Evolutionary conservation across 2,113 vertebrate genomes (phyloP).

Genomic region (Phrynosoma blainvillii): DNA sequence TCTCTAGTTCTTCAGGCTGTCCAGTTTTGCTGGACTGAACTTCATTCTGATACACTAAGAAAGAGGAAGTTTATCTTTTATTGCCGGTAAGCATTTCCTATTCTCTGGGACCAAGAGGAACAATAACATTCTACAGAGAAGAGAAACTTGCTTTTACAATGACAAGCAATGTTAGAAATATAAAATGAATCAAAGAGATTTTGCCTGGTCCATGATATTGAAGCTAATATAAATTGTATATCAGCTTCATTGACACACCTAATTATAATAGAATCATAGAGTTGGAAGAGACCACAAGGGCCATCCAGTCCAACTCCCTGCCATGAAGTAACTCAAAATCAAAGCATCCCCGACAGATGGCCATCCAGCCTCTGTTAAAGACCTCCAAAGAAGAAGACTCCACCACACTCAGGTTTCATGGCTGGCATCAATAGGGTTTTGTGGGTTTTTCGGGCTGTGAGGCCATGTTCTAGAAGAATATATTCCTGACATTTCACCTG

Average conservation of each 20-base stretch:
- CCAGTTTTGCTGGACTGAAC: slow-evolving; percentile 12
- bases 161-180: neutral
- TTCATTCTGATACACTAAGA: slow-evolving; percentile 2
- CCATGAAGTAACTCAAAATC: no score
- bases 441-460: no score
- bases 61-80: neutral
- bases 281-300: no score
- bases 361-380: no score
- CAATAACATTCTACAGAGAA: neutral
- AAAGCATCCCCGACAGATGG: no score
- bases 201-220: neutral
- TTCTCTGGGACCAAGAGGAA: neutral
- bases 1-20: neutral
- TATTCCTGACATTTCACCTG: no score
- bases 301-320: no score
- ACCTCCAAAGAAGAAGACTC: no score
- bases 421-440: no score
- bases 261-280: no score
- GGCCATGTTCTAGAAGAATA: no score
- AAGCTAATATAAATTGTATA: neutral
- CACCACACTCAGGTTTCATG: no score
- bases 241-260: neutral
- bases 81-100: neutral
- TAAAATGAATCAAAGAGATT: neutral
- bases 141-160: neutral